Percentiles rank a stretch among this genome's conserved stretches.
These are phyloP conservation scores for Probosciger aterrimus DNA, from an alignment of 2,113 vertebrate species.

Conservation along the genomic window DNA sequence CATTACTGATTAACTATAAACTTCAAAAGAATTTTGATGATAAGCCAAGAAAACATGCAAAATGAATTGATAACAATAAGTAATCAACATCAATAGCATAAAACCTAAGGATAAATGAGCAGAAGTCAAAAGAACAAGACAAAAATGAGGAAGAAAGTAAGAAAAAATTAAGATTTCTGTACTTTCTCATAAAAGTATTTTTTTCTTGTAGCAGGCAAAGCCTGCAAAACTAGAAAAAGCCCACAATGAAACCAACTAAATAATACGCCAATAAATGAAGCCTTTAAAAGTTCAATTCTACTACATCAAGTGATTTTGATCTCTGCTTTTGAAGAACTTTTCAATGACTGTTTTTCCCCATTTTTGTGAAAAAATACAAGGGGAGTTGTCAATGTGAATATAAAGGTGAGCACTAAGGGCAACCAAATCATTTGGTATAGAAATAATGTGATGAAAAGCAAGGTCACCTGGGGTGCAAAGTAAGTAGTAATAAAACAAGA, in stretches of 20 bases:
- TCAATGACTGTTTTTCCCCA: not conserved
- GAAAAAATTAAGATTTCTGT: not conserved
- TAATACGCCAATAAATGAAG: not conserved
- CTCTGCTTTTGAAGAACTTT: not conserved
- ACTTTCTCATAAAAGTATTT: not conserved
- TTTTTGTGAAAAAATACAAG: not conserved
- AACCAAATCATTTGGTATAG: not conserved
- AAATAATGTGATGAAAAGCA: conserved; percentile 9
- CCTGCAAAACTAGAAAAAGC: not conserved
- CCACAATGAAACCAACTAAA: not conserved
- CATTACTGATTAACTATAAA: not conserved
- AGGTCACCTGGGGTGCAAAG: not conserved
- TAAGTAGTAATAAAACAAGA: not conserved
- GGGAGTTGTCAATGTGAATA: not conserved
- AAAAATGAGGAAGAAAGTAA: not conserved
- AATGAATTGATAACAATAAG: not conserved
- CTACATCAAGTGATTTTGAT: not conserved
- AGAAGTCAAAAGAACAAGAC: not conserved
- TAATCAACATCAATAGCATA: not conserved
- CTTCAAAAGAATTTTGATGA: not conserved
- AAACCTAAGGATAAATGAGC: not conserved
- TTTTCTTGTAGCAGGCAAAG: not conserved
- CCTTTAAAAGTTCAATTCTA: not conserved
- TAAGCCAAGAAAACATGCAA: not conserved
- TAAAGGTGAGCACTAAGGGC: not conserved